Percentiles rank a stretch among this genome's conserved stretches.
Conservation (phyloP, 2,797 vertebrate genomes). For the Amniataba percoides region DNA sequence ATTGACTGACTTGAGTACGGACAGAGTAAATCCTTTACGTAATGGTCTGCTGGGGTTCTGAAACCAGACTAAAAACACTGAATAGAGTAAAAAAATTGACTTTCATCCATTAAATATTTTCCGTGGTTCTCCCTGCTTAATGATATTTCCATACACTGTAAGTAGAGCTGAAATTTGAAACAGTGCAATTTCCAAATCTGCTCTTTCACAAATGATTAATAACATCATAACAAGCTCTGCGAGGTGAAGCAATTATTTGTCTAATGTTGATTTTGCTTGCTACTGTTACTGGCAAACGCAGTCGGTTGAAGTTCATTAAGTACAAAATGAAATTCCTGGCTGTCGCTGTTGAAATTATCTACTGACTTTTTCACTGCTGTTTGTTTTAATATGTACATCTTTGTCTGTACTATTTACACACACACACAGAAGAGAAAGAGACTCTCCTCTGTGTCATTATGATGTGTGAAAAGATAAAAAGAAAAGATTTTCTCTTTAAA, state of each 20-base stretch:
- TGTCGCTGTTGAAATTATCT: background rate
- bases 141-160: background rate
- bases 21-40: background rate
- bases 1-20: background rate
- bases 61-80: constrained; percentile 18
- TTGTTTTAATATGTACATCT: background rate
- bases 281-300: background rate
- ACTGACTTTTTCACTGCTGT: background rate
- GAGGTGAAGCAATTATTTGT: background rate
- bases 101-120: background rate
- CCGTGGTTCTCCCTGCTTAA: background rate
- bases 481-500: background rate
- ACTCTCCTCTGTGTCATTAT: background rate
- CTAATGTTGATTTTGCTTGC: background rate
- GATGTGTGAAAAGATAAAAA: background rate
- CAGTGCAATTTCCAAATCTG: background rate
- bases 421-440: too few relatives aligned
- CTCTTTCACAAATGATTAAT: background rate
- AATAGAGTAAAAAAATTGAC: background rate
- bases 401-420: background rate
- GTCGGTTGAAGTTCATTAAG: background rate
- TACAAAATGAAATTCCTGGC: background rate
- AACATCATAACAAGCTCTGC: background rate
- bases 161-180: background rate
- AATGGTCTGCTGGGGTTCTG: background rate